phyloP scores from a whole-genome alignment of 2,797 vertebrate genomes.

The Acrocephalus scirpaceus region DNA sequence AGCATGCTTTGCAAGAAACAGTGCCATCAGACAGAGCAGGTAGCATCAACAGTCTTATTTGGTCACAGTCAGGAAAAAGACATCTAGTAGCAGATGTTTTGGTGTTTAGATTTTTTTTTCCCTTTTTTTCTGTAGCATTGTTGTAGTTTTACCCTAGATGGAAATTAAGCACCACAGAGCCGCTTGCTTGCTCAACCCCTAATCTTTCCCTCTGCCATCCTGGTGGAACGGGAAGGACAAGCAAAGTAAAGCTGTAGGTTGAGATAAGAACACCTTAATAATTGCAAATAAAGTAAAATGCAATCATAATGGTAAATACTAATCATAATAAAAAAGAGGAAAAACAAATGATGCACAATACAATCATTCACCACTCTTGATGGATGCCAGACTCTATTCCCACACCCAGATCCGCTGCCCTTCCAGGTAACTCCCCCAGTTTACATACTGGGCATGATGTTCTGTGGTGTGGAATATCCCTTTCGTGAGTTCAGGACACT shows the following conservation, averaged over 20 bases:
- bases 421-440: not conserved
- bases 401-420: not conserved
- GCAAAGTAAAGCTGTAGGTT: not conserved
- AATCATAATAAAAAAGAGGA: not conserved
- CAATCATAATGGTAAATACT: not conserved
- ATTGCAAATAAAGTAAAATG: not conserved
- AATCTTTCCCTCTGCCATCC: not conserved
- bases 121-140: not conserved
- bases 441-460: not conserved
- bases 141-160: not conserved
- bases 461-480: not conserved
- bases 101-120: not conserved
- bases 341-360: not conserved
- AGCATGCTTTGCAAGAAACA: not conserved
- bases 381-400: too few relatives aligned
- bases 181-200: not conserved
- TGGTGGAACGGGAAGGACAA: not conserved
- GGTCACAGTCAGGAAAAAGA: not conserved
- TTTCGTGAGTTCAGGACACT: not conserved
- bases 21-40: not conserved
- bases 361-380: not conserved
- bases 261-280: not conserved
- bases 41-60: not conserved
- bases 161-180: not conserved
- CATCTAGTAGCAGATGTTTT: not conserved